Evolutionary conservation across 2,888 invertebrate species (phyloP).

Genomic region (Volucella bombylans): DNA sequence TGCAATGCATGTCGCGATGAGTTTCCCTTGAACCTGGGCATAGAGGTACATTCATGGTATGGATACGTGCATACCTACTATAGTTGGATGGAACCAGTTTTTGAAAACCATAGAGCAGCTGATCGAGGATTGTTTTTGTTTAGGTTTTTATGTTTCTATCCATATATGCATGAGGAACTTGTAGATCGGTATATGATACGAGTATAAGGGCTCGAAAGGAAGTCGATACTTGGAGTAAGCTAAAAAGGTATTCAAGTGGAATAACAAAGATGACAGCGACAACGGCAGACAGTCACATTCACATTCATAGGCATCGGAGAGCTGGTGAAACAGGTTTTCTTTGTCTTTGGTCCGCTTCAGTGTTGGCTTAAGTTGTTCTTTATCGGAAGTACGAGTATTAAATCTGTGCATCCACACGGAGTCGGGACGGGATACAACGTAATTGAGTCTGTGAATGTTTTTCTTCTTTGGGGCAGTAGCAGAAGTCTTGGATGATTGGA

Average conservation of each 20-base stretch:
- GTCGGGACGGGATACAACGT: neutral
- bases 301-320: too few species aligned
- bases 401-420: constrained; percentile 15
- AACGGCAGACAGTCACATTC: neutral
- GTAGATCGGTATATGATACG: constrained; percentile 27
- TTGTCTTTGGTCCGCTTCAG: neutral
- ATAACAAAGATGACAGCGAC: constrained; percentile 41
- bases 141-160: constrained; percentile 32
- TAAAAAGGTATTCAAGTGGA: constrained; percentile 48
- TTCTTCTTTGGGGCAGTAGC: constrained; percentile 24
- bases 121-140: constrained; percentile 63
- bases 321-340: constrained; percentile 35
- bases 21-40: constrained; percentile 46
- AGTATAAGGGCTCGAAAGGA: constrained; percentile 48
- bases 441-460: constrained; percentile 54
- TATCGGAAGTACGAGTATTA: constrained; percentile 34
- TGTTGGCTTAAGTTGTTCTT: constrained; percentile 18
- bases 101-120: constrained; percentile 52
- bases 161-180: constrained; percentile 28
- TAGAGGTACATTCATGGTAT: neutral
- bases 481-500: constrained; percentile 17
- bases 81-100: constrained; percentile 41
- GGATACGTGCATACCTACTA: neutral
- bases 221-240: constrained; percentile 58
- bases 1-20: constrained; percentile 2